These are phyloP conservation scores for Coleophora flavipennella DNA, from an alignment of 2,888 invertebrate genomes.

Conservation along the genomic window DNA sequence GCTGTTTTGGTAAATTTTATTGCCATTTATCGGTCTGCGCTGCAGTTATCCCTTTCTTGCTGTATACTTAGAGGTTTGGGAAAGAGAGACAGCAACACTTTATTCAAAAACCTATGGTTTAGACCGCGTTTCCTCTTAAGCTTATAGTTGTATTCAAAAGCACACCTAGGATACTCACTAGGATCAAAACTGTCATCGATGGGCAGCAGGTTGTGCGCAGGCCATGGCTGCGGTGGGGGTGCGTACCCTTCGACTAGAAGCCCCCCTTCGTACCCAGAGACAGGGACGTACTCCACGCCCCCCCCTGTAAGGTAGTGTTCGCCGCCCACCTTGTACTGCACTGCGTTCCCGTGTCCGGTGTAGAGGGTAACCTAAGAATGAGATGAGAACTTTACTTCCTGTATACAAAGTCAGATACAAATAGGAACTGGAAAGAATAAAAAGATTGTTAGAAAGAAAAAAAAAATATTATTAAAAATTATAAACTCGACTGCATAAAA, in stretches of 20 bases:
- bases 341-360: slow-evolving; percentile 56
- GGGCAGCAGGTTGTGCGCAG: slow-evolving; percentile 49
- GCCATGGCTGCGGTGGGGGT: slow-evolving; percentile 58
- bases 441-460: neutral
- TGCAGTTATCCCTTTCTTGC: too few relatives aligned
- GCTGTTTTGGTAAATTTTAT: too few relatives aligned
- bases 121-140: too few relatives aligned
- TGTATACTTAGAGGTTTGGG: too few relatives aligned
- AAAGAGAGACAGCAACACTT: too few relatives aligned
- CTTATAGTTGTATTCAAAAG: too few relatives aligned
- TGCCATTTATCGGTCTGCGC: too few relatives aligned
- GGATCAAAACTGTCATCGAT: slow-evolving; percentile 68
- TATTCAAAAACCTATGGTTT: too few relatives aligned
- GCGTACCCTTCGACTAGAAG: slow-evolving; percentile 59
- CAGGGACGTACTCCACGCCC: slow-evolving; percentile 59
- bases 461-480: too few relatives aligned
- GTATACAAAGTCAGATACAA: neutral
- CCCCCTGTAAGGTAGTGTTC: slow-evolving; percentile 53
- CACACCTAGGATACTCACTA: slow-evolving; percentile 41
- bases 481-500: too few relatives aligned
- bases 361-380: slow-evolving; percentile 70
- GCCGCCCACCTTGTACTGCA: slow-evolving; percentile 68
- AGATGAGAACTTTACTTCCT: neutral
- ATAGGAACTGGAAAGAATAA: neutral
- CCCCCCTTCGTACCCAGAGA: slow-evolving; percentile 62